phyloP scores from a whole-genome alignment of 2,113 vertebrate genomes.

The Phylloscopus trochilus region DNA sequence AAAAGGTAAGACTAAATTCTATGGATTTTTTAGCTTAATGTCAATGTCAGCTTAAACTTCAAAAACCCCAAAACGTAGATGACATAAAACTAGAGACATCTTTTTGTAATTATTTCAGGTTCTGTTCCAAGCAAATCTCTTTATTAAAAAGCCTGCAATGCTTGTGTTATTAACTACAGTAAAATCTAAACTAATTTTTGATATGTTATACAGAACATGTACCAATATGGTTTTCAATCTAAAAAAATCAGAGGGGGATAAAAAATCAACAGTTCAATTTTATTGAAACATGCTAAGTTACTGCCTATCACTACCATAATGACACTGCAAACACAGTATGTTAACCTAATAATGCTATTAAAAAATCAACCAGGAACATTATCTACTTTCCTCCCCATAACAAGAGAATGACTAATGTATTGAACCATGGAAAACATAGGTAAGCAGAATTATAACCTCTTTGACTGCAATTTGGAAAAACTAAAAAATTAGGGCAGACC shows the following conservation, averaged over 20 bases:
- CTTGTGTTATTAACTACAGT: not conserved
- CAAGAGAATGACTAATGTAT: not conserved
- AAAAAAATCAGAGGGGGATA: not conserved
- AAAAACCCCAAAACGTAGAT: not conserved
- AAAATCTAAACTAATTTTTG: not conserved
- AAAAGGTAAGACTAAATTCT: not conserved
- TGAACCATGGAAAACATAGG: not conserved
- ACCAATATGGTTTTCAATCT: not conserved
- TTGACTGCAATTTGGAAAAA: not conserved
- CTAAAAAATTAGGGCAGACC: not conserved
- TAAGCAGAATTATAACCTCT: not conserved
- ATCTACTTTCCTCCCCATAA: not conserved
- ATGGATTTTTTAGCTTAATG: not conserved
- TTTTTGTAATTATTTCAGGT: not conserved
- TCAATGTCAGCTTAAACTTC: not conserved
- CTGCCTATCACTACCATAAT: not conserved
- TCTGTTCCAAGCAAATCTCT: not conserved
- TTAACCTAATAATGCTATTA: not conserved
- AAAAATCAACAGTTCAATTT: not conserved
- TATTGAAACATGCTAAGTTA: not conserved
- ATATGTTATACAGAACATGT: not conserved
- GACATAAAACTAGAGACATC: not conserved
- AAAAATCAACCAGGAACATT: not conserved
- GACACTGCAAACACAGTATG: not conserved
- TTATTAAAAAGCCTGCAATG: not conserved